These are phyloP conservation scores for Podarcis siculus DNA, from an alignment of 2,797 vertebrate species.

Conservation along the genomic window DNA sequence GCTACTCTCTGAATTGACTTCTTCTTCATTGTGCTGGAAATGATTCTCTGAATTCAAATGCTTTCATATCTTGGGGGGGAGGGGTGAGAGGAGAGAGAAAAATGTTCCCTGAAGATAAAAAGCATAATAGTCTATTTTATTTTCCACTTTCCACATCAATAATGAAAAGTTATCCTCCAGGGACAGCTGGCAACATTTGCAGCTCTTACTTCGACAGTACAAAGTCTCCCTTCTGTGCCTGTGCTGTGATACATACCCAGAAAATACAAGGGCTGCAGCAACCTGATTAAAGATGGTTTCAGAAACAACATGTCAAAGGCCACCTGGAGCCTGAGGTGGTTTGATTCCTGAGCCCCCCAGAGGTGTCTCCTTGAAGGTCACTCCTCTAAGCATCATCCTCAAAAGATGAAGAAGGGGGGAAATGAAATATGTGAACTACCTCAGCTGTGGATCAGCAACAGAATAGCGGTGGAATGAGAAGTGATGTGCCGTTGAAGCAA, in stretches of 20 bases:
- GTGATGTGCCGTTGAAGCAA: slow-evolving; percentile 7
- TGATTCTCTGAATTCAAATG: slow-evolving; percentile 41
- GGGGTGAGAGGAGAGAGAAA: slow-evolving; percentile 7
- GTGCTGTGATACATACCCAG: slow-evolving; percentile 7
- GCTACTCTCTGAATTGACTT: slow-evolving; percentile 52
- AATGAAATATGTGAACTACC: slow-evolving; percentile 4
- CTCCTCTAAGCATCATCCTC: slow-evolving; percentile 30
- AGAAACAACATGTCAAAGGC: slow-evolving; percentile 37
- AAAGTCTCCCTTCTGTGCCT: background rate
- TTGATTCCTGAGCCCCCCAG: background rate
- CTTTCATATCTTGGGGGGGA: slow-evolving; percentile 41
- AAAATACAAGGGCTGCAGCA: background rate
- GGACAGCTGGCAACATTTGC: slow-evolving; percentile 40
- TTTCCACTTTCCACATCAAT: slow-evolving; percentile 67
- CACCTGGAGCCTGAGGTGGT: slow-evolving; percentile 23
- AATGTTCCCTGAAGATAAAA: slow-evolving; percentile 59
- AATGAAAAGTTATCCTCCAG: slow-evolving; percentile 61
- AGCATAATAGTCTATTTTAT: slow-evolving; percentile 60
- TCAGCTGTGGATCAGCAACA: accelerated
- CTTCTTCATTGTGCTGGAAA: slow-evolving; percentile 33
- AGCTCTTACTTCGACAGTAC: slow-evolving; percentile 32
- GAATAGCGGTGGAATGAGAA: background rate
- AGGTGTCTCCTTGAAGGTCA: slow-evolving; percentile 8
- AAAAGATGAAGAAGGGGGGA: background rate
- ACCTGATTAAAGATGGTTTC: slow-evolving; percentile 52